These are phyloP conservation scores for Vanessa tameamea DNA, from an alignment of 1,140 invertebrate genomes.

Conservation along the genomic window DNA sequence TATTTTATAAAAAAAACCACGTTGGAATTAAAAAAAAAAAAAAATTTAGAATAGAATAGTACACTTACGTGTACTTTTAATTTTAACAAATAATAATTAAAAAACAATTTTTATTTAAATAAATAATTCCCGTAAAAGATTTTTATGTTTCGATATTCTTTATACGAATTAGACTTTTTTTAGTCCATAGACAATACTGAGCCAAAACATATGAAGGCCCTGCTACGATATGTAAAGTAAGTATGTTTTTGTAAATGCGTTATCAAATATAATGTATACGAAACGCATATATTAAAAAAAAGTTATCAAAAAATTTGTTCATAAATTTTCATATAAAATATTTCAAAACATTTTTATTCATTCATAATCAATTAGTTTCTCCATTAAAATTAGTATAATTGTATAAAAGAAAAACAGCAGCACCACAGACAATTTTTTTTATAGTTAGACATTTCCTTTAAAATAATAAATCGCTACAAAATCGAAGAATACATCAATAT, in stretches of 20 bases:
- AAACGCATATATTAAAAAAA: slow-evolving; percentile 1
- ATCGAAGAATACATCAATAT: neutral
- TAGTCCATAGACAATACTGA: slow-evolving; percentile 31
- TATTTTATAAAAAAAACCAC: neutral
- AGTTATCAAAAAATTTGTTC: slow-evolving; percentile 21
- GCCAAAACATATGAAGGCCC: slow-evolving; percentile 77
- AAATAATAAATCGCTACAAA: neutral
- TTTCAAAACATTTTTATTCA: slow-evolving; percentile 5
- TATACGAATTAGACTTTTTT: slow-evolving; percentile 39
- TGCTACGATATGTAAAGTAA: slow-evolving; percentile 25
- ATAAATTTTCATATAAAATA: neutral
- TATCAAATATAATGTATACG: slow-evolving; percentile 5
- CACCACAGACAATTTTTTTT: too few species aligned
- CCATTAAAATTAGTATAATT: too few species aligned
- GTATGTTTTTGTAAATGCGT: slow-evolving; percentile 1
- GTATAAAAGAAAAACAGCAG: too few species aligned
- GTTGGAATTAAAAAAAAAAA: neutral
- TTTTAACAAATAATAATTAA: neutral
- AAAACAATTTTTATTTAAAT: slow-evolving; percentile 24
- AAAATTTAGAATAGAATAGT: neutral
- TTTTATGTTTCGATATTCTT: slow-evolving; percentile 22
- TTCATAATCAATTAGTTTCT: too few species aligned
- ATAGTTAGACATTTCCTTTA: too few species aligned
- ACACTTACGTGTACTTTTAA: neutral
- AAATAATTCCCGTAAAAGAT: neutral